A percentile compares a stretch with the other conserved stretches of the same genome.
Conservation (phyloP, 1,140 invertebrate genomes). For the Achatina immaculata region DNA sequence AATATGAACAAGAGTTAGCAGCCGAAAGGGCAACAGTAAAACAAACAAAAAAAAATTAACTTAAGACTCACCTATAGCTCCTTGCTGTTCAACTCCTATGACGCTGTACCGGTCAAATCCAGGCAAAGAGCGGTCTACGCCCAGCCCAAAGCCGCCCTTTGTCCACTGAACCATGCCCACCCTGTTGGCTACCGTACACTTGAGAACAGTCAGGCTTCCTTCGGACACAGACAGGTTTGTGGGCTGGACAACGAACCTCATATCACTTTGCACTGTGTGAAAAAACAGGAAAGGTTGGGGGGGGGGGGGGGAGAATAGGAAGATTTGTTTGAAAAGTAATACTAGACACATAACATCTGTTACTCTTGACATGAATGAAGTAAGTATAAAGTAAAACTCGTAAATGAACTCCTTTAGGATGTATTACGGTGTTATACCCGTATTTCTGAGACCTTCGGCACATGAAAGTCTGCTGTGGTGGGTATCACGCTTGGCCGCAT, state of each 20-base stretch:
- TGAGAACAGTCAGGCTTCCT: conserved; percentile 80
- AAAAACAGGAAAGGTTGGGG: neutral
- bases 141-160: conserved; percentile 92
- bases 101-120: conserved; percentile 93
- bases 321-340: neutral
- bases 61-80: neutral
- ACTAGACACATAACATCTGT: neutral
- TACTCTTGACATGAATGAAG: no score
- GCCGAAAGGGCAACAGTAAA: no score
- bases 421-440: no score
- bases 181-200: conserved; percentile 87
- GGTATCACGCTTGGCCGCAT: no score
- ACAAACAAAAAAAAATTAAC: neutral
- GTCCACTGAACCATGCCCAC: conserved; percentile 92
- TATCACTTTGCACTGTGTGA: neutral
- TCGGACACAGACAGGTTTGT: conserved; percentile 3
- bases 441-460: no score
- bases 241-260: conserved; percentile 28
- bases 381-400: no score
- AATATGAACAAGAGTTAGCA: no score
- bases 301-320: neutral
- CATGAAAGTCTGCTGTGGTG: no score
- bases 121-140: conserved; percentile 86
- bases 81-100: conserved; percentile 84
- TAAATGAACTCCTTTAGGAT: no score